Conservation (phyloP, 1,140 invertebrate species). For the Macrosteles quadrilineatus region DNA sequence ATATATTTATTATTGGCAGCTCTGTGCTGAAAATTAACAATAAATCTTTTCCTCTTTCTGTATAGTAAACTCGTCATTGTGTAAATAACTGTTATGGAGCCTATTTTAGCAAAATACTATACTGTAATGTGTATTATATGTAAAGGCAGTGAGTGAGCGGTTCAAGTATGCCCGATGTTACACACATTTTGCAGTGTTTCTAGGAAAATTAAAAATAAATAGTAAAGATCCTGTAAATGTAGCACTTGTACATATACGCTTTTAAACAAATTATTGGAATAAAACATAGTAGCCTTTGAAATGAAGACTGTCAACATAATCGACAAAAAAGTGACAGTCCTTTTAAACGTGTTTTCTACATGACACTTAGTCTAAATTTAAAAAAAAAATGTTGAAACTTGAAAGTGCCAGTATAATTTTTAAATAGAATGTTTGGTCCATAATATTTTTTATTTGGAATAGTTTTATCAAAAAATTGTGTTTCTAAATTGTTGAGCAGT, state of each 20-base stretch:
- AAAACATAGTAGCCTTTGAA: slow-evolving; percentile 12
- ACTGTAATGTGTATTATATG: slow-evolving; percentile 19
- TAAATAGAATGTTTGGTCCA: too few species aligned
- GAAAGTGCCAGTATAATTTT: slow-evolving; percentile 22
- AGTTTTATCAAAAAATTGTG: neutral
- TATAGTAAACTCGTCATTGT: neutral
- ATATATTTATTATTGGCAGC: slow-evolving; percentile 24
- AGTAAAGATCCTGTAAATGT: slow-evolving; percentile 2
- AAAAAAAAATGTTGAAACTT: neutral
- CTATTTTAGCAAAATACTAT: slow-evolving; percentile 1
- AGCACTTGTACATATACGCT: neutral
- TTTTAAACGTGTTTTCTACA: neutral
- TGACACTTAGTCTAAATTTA: neutral
- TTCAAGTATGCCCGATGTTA: slow-evolving; percentile 1
- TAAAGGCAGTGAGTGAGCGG: slow-evolving; percentile 1
- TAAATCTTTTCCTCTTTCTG: slow-evolving; percentile 15
- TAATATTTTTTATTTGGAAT: neutral
- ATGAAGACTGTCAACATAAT: neutral
- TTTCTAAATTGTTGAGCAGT: neutral
- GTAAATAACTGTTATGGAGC: slow-evolving; percentile 27
- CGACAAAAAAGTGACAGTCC: neutral
- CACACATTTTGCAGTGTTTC: neutral
- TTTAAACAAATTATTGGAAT: neutral
- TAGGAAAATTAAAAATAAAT: slow-evolving; percentile 16
- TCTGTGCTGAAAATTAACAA: slow-evolving; percentile 16